phyloP scores from a whole-genome alignment of 2,888 invertebrate species.

The Agrilus cyanescens region DNA sequence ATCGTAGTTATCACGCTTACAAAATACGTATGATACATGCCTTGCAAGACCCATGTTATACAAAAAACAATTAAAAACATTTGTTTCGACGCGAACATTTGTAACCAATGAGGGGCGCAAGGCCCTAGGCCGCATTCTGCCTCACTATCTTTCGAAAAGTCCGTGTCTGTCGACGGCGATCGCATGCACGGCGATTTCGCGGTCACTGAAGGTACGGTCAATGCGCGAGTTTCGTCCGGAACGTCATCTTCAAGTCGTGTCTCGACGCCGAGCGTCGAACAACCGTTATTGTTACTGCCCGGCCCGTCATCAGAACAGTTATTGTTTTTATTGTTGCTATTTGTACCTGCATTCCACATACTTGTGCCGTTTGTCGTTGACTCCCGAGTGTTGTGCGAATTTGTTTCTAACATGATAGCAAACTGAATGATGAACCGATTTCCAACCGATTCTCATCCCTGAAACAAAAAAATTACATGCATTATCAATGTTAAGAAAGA shows the following conservation, averaged over 20 bases:
- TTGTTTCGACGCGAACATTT: slow-evolving; percentile 74
- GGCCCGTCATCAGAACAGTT: slow-evolving; percentile 14
- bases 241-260: slow-evolving; percentile 12
- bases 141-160: slow-evolving; percentile 35
- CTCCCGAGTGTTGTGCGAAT: no score
- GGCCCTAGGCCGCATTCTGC: slow-evolving; percentile 71
- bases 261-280: slow-evolving; percentile 18
- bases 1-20: slow-evolving; percentile 89
- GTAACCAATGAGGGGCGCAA: slow-evolving; percentile 62
- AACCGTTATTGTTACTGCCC: slow-evolving; percentile 32
- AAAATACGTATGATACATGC: slow-evolving; percentile 91
- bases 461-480: no score
- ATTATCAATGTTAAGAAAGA: no score
- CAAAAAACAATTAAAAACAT: slow-evolving; percentile 81
- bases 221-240: slow-evolving; percentile 30
- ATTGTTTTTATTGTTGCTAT: no score
- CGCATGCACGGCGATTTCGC: slow-evolving; percentile 24
- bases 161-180: slow-evolving; percentile 21
- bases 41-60: slow-evolving; percentile 75
- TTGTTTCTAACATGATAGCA: no score
- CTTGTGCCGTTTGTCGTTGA: no score
- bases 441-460: no score
- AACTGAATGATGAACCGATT: no score
- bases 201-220: slow-evolving; percentile 25
- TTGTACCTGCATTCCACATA: no score